Evolutionary conservation across 2,888 invertebrate species (phyloP).

Genomic region (Tiliacea aurago): DNA sequence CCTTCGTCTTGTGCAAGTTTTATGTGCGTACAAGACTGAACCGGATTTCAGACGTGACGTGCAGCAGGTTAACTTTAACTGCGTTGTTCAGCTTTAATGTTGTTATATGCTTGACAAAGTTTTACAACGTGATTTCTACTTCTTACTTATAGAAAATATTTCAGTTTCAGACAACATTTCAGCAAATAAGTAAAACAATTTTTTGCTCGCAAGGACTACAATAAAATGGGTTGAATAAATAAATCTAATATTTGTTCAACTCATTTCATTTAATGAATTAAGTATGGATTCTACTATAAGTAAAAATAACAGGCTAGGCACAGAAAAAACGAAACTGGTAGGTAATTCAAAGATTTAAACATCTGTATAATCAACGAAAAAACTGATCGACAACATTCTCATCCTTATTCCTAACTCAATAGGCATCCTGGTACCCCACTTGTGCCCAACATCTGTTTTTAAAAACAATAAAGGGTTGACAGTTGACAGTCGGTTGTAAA

Average conservation of each 20-base stretch:
- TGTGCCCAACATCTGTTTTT: conserved; percentile 68
- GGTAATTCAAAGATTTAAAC: conserved; percentile 32
- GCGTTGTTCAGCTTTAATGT: neutral
- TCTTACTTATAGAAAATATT: neutral
- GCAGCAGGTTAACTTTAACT: conserved; percentile 8
- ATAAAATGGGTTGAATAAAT: neutral
- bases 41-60: conserved; percentile 16
- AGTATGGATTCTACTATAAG: neutral
- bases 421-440: conserved; percentile 24
- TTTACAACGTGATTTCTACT: neutral
- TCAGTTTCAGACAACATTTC: neutral
- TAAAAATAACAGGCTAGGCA: neutral
- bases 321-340: neutral
- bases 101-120: conserved; percentile 4
- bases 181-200: neutral
- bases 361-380: conserved; percentile 45
- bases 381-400: conserved; percentile 15
- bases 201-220: neutral
- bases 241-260: neutral
- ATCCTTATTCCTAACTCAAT: conserved; percentile 31
- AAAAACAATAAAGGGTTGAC: conserved; percentile 75
- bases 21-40: conserved; percentile 59
- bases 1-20: conserved; percentile 74
- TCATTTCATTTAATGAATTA: neutral
- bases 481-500: conserved; percentile 76